Evolutionary conservation across 2,797 vertebrate species (phyloP), one percentile per base, ranked within the genome.

Genomic region (Poliocrania exsul): DNA sequence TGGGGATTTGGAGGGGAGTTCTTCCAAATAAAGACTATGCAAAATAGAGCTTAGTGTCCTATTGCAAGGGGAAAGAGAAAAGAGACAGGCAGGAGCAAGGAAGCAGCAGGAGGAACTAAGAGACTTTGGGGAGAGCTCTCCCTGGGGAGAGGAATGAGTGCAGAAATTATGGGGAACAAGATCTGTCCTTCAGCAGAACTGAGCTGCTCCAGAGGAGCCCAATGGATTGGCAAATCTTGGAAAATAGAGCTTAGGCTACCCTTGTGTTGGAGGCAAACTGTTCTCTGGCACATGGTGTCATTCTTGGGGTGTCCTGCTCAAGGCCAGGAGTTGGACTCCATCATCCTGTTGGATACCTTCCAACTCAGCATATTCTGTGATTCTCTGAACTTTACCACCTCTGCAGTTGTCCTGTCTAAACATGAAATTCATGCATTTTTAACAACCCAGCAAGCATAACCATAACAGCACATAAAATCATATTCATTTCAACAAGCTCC

Each of bases 141-240:
- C 29, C 31, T 47, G 19, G 1, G 4, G 23, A 28, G 26, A 35
- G 15, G 28, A 29, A 56, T 3, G 4, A 13, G 5, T 0, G 1
- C 26, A 71, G 62, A 66, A 73, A 40, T 12, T 10, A 40, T 8
- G 1, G 1, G 31, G 33, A 70, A n/a, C 47, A 47, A 71, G n/a
- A 29, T 29, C 8, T 0, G 3, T 51, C 38, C 54, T 58, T 67
- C 0, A 1, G 11, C 46, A 54, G 50, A 79, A 81, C n/a, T 2
- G 1, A 81, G n/a, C 16, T 56, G 29, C 42, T 54, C 66, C 1
- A 0, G 25, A 74, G 29, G 19, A 44, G 29, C 40, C 14, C 2
- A 17, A 13, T 9, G 6, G 46, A 51, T 29, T 67, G 9, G 6
- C 4, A n/a, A 42, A n/a, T n/a, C 18, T 19, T 13, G 6, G 19